These are phyloP conservation scores for Orthosia cruda DNA, from an alignment of 2,888 invertebrate species.

Conservation along the genomic window DNA sequence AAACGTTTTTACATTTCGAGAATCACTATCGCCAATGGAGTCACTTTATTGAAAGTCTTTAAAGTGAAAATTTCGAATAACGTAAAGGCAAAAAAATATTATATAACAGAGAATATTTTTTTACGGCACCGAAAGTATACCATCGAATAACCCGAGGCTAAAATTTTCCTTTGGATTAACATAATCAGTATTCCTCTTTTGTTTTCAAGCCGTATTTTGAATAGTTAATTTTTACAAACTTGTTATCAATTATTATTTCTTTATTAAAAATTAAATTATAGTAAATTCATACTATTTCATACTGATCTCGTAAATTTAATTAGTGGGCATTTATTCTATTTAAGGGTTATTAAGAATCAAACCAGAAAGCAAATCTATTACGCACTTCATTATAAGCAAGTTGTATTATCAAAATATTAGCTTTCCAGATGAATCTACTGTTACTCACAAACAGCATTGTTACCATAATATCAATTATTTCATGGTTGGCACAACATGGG, in stretches of 20 bases:
- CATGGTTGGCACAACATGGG: neutral
- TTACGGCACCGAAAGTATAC: too few species aligned
- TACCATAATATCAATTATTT: neutral
- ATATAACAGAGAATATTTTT: too few species aligned
- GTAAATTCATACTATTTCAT: neutral
- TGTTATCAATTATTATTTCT: neutral
- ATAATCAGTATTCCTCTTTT: neutral
- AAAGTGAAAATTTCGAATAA: too few species aligned
- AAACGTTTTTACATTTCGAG: too few species aligned
- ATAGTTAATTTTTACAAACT: neutral
- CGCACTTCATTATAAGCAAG: too few species aligned
- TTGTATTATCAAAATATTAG: neutral
- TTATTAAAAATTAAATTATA: neutral
- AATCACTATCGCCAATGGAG: too few species aligned
- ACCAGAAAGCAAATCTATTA: too few species aligned
- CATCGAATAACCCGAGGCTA: too few species aligned
- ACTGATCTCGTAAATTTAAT: neutral
- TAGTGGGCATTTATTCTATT: neutral
- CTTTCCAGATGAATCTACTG: neutral
- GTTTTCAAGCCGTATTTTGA: neutral
- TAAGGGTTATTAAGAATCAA: neutral
- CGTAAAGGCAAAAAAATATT: too few species aligned
- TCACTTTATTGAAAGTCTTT: too few species aligned
- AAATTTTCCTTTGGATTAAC: too few species aligned
- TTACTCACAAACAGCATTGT: too few species aligned